Percentiles rank a stretch among this genome's conserved stretches.
phyloP scores from a whole-genome alignment of 2,888 invertebrate species.

The Amorpha juglandis region DNA sequence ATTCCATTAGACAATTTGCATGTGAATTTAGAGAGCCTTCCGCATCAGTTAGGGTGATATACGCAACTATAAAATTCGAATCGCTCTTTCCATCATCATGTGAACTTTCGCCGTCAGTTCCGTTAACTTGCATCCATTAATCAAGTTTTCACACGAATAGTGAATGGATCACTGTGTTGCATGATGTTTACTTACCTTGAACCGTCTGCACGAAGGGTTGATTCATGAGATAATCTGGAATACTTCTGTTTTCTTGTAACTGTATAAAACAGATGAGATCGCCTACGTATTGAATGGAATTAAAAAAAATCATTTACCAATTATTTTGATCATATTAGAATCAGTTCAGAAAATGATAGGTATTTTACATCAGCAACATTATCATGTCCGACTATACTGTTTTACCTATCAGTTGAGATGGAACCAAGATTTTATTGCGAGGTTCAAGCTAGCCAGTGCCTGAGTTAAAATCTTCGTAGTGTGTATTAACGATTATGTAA shows the following conservation, averaged over 20 bases:
- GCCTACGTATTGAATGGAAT: too few species aligned
- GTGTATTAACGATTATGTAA: constrained; percentile 28
- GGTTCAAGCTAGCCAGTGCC: too few species aligned
- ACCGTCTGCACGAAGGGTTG: background rate
- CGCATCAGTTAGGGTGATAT: background rate
- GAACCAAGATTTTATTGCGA: too few species aligned
- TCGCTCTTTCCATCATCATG: constrained; percentile 6
- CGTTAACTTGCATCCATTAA: constrained; percentile 1
- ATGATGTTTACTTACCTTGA: background rate
- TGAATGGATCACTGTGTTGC: background rate
- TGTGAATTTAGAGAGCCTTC: background rate
- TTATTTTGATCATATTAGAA: too few species aligned
- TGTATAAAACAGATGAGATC: too few species aligned
- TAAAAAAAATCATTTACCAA: too few species aligned
- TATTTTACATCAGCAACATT: too few species aligned
- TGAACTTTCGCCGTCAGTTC: constrained; percentile 10
- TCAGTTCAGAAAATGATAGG: too few species aligned
- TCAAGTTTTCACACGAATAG: constrained; percentile 8
- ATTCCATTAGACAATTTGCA: background rate
- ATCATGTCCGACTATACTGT: too few species aligned
- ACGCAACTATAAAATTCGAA: constrained; percentile 11
- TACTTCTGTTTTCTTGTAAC: too few species aligned
- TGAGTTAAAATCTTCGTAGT: background rate
- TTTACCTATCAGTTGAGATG: too few species aligned
- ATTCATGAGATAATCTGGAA: too few species aligned